Percentiles rank a stretch among this genome's conserved stretches.
phyloP scores from a whole-genome alignment of 2,888 invertebrate species.

The Drosophila yooni region DNA sequence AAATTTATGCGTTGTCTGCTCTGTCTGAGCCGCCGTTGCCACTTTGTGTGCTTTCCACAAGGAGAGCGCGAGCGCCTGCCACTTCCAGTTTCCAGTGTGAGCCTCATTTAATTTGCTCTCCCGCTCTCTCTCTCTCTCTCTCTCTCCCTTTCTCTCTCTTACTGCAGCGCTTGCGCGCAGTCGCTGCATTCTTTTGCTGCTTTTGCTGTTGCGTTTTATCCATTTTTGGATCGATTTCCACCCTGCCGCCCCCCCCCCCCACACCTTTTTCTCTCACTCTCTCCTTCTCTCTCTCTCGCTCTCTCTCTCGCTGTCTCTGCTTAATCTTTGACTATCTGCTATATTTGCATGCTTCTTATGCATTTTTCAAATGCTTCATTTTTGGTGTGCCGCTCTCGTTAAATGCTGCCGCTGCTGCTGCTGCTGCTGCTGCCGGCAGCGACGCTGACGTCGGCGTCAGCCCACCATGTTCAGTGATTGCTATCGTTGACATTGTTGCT shows the following conservation, averaged over 20 bases:
- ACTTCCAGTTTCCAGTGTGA: constrained; percentile 36
- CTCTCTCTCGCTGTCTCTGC: neutral
- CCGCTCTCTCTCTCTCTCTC: neutral
- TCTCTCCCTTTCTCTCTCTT: constrained; percentile 6
- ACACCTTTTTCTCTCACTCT: neutral
- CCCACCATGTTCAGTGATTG: constrained; percentile 74
- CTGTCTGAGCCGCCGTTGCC: constrained; percentile 27
- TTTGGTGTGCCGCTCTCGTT: constrained; percentile 58
- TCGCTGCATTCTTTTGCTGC: constrained; percentile 21
- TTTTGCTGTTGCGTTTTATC: constrained; percentile 35
- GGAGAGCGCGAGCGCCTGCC: constrained; percentile 31
- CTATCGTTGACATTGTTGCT: constrained; percentile 66
- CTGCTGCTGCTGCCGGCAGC: constrained; percentile 19
- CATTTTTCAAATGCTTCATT: constrained; percentile 75
- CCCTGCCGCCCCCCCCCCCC: neutral
- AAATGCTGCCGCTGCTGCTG: constrained; percentile 24
- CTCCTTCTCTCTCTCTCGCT: no score
- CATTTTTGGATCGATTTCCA: constrained; percentile 31
- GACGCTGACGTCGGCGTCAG: constrained; percentile 33
- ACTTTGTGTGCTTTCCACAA: constrained; percentile 22
- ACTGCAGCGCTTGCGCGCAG: constrained; percentile 16
- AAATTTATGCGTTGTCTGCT: constrained; percentile 68
- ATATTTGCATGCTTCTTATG: constrained; percentile 71
- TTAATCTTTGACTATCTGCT: constrained; percentile 15
- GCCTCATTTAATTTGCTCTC: constrained; percentile 16